Evolutionary conservation across 2,113 vertebrate species (phyloP), one percentile per base, ranked within the genome.

Genomic region (Aix galericulata): DNA sequence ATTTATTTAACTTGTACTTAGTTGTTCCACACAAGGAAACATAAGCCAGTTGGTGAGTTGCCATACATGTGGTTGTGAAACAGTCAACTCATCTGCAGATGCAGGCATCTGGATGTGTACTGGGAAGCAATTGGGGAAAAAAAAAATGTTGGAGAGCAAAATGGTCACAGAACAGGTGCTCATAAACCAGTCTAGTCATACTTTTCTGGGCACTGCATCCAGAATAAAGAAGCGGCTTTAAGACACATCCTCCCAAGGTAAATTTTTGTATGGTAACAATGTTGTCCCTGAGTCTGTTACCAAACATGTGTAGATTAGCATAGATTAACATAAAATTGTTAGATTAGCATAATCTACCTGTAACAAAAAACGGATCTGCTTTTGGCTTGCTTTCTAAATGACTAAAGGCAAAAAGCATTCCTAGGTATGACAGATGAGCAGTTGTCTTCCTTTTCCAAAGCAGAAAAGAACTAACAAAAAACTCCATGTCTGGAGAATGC

Each of bases 1-100:
- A 62, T 69, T 87, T 13, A 20, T 46, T 69, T 74, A 31, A 44
- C 14, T 18, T 21, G 17, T 2, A 2, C 11, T 90, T 72, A 22
- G 31, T 25, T 4, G 2, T 69, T 85, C 22, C 32, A 17, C 16
- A 1, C 2, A 16, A 52, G 55, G 73, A 74, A 50, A 31, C 11
- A 7, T 2, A 17, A 91, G 20, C 26, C 64, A 81, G 8, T 32
- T 38, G 64, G 38, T 71, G 17, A 26, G 5, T 44, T 71, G 50
- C 82, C 52, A 10, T 22, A 56, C 5, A 48, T 75, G 36, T 0
- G 0, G 10, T 15, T 52, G 44, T 1, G 1, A 93, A 17, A 4
- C 17, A 52, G 18, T 17, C 52, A 79, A 71, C 38, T 73, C 6
- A 17, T 50, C 23, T 77, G 60, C 60, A 78, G 23, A 44, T 52